Evolutionary conservation across 2,888 invertebrate genomes (phyloP), one percentile per base, ranked within the genome.

Genomic region (Drosophila gaucha): DNA sequence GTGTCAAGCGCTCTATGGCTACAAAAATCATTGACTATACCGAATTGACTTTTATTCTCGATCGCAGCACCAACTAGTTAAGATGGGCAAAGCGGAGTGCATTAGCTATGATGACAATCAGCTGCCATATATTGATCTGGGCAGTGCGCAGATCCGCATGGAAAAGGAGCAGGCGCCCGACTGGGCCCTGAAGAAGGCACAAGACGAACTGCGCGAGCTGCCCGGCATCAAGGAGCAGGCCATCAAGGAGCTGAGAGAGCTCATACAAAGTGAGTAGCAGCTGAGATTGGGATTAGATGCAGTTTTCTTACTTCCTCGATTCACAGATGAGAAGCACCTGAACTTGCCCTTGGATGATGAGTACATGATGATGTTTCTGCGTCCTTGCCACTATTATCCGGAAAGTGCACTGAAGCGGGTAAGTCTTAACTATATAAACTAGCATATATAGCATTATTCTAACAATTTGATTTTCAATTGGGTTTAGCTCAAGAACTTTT

Each of bases 321-420:
- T 30, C 6, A 28, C 90, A 96, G 96, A 91, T 51, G 95, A 96
- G 78, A 91, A 93, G 36, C 91, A 93, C 31, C 91, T 96, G 1
- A 89, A 92, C 30, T 91, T 95, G 51, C 96, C 96, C 0, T 78
- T 93, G n/a, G 94, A 95, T 50, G 96, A 96, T 80, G 94, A 94
- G 2, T 97, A 94, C 86, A 93, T 97, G 43, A 91, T 94, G 63
- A 95, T 96, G 91, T 98, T 97, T 89, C 92, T 98, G 43, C 93
- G 98, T 62, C 97, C 97, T 0, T 95, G 96, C 88, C 97, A 97
- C 91, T 98, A 95, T 92, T 96, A 97, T 89, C 94, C 96, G 0
- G 95, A 96, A 50, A 95, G 96, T 78, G 95, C 97, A 3, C 95
- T 95, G 70, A 94, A 94, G 90, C 92, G 96, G 91, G 95, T 96